These are phyloP conservation scores for Pissodes strobi DNA, from an alignment of 1,140 invertebrate species.

Conservation along the genomic window DNA sequence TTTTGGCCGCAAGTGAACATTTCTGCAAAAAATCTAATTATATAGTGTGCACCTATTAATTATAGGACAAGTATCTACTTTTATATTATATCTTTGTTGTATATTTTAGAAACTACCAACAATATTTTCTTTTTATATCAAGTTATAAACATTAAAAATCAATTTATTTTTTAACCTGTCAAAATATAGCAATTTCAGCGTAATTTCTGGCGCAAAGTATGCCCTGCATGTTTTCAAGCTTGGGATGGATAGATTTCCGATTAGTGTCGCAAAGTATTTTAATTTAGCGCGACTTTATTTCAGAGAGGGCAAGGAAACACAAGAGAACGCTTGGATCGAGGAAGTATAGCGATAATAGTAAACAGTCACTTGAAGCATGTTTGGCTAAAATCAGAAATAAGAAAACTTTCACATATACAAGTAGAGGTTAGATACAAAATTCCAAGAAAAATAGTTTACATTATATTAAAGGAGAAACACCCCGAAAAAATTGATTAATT, in stretches of 20 bases:
- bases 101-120: background rate
- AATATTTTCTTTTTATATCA: slow-evolving; percentile 1
- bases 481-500: background rate
- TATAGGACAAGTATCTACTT: background rate
- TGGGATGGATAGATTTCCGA: background rate
- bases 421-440: background rate
- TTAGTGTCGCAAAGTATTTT: background rate
- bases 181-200: background rate
- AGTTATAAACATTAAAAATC: background rate
- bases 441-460: background rate
- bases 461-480: background rate
- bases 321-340: background rate
- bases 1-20: background rate
- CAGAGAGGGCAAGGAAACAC: background rate
- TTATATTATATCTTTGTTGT: background rate
- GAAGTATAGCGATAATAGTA: background rate
- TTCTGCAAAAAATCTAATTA: too few species aligned
- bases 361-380: too few species aligned
- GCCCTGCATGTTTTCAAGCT: background rate
- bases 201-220: background rate
- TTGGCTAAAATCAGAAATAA: too few species aligned
- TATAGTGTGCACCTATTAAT: background rate
- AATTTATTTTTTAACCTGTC: background rate
- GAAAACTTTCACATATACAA: background rate
- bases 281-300: background rate